phyloP scores from a whole-genome alignment of 2,797 vertebrate genomes.

The Megaceryle alcyon region DNA sequence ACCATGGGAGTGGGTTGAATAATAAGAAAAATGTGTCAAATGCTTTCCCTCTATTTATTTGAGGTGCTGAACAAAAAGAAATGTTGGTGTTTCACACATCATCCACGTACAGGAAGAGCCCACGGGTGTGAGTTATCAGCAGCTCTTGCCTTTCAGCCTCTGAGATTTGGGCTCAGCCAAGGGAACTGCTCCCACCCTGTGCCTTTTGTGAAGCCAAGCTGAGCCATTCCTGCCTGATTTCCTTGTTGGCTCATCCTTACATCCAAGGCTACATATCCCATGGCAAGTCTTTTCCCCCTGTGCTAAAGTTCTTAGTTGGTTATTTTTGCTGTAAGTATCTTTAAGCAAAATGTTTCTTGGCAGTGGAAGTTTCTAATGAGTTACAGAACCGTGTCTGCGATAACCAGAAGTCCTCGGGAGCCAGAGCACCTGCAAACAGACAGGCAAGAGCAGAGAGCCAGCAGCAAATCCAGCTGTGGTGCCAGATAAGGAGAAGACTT shows the following conservation, averaged over 20 bases:
- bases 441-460: background rate
- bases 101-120: too few relatives aligned
- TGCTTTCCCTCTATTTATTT: background rate
- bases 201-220: accelerated
- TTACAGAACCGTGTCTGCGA: background rate
- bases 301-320: background rate
- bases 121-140: accelerated
- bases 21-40: too few relatives aligned
- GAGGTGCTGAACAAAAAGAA: background rate
- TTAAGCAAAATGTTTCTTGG: background rate
- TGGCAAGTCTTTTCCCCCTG: background rate
- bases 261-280: background rate
- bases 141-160: background rate
- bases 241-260: background rate
- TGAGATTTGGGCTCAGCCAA: accelerated
- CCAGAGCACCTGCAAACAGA: background rate
- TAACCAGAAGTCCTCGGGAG: background rate
- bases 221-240: accelerated
- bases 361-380: background rate
- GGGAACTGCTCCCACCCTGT: background rate
- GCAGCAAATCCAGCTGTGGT: background rate
- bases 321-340: background rate
- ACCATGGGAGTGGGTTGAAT: too few relatives aligned
- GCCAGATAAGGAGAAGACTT: background rate
- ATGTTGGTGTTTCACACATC: accelerated